Evolutionary conservation across 1,140 invertebrate species (phyloP).

Genomic region (Steinernema feltiae): DNA sequence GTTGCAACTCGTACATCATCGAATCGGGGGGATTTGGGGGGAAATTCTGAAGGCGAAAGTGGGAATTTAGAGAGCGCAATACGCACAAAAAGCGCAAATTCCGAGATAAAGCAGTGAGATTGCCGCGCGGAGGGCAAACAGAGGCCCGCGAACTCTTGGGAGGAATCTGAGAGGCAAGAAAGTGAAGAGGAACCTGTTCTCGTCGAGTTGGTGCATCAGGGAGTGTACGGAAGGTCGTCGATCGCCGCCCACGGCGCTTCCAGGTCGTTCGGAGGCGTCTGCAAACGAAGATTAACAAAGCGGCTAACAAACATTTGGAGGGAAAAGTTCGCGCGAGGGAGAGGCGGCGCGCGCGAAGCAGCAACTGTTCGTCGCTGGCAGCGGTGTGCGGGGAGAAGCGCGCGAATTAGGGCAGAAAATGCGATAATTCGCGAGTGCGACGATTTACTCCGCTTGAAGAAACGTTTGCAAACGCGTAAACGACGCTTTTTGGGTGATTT

Average conservation of each 20-base stretch:
- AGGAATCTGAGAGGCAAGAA: background rate
- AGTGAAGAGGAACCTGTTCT: slow-evolving; percentile 16
- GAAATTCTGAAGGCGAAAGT: background rate
- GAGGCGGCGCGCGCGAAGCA: background rate
- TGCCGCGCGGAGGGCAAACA: slow-evolving; percentile 21
- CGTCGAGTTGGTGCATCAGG: slow-evolving; percentile 32
- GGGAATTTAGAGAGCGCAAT: background rate
- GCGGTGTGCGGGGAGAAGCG: background rate
- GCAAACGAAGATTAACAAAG: slow-evolving; percentile 15
- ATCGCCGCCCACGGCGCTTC: background rate
- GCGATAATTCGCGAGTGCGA: background rate
- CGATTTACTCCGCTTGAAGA: background rate
- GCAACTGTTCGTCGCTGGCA: background rate
- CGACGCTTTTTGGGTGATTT: background rate
- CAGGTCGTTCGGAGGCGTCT: background rate
- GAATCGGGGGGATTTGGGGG: background rate
- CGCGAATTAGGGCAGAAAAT: background rate
- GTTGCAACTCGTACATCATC: slow-evolving; percentile 40
- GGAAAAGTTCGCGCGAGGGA: background rate
- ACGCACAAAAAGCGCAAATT: no score
- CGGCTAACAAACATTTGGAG: background rate
- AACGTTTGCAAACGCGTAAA: background rate
- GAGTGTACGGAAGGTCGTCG: slow-evolving; percentile 32
- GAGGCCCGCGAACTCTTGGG: background rate
- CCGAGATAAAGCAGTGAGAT: no score